Evolutionary conservation across 2,888 invertebrate genomes (phyloP), one percentile per base, ranked within the genome.

Genomic region (Diadromus collaris): DNA sequence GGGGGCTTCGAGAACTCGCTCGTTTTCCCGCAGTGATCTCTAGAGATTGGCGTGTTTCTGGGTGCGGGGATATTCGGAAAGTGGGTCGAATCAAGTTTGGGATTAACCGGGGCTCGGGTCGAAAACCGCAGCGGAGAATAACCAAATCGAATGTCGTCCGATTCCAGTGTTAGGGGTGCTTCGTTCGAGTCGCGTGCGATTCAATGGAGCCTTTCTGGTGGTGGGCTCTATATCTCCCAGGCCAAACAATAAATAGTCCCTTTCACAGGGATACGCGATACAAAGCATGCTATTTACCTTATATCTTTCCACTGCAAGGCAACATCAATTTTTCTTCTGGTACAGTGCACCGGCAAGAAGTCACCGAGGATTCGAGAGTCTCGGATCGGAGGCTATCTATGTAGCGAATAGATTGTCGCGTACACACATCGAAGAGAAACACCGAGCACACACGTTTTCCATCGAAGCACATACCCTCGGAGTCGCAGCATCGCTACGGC

Each of bases 401-500:
- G 41, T 24, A 51, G 24, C 5, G 6, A 16, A 24, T 4, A 13
- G 38, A 65, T 34, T 41, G 60, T 16, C 24, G 41, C 16, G 34
- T 67, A 41, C 48, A 32, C 21, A 56, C 27, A 48, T 70, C 60
- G 60, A 32, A 27, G 46, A 67, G 71, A 56, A 78, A 63, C 67
- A 64, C 67, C 6, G 46, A 54, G 69, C 51, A 67, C 34, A 71
- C 67, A 67, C 61, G 65, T 75, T 70, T 75, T 70, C 70, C 60
- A 51, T 34, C 27, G 58, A 44, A 29, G 48, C 48, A 44, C 32
- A 58, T 34, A 60, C 46, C 51, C 38, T 21, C 54, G n/a, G 64
- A 79, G 72, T 69, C 68, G 68, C 46, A 54, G 54, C 72, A 76
- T 51, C 72, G 60, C 70, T 63, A 54, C 67, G 75, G 70, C 71